A percentile compares a stretch with the other conserved stretches of the same genome.
phyloP scores from a whole-genome alignment of 2,797 vertebrate genomes.

The Acestrorhynchus altus region DNA sequence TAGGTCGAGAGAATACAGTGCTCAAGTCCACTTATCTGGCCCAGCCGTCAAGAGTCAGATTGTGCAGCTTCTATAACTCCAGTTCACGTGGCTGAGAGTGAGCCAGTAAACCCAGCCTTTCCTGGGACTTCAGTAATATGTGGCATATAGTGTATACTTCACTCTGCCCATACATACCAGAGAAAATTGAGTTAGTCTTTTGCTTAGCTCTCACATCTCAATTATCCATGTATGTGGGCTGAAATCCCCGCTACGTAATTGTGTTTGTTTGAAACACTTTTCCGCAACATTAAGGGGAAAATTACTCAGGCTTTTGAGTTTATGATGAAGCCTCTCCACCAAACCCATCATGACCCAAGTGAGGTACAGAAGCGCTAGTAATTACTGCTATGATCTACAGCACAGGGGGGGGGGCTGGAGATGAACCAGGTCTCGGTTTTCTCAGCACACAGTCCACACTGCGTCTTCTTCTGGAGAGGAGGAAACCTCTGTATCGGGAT shows the following conservation, averaged over 20 bases:
- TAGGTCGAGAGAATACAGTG: not conserved
- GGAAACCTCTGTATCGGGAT: slow-evolving; percentile 1
- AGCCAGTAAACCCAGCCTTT: not conserved
- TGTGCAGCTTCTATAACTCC: not conserved
- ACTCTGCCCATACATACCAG: slow-evolving; percentile 29
- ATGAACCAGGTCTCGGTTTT: slow-evolving; percentile 67
- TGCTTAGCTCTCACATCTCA: slow-evolving; percentile 52
- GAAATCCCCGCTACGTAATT: slow-evolving; percentile 53
- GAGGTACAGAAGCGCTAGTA: slow-evolving; percentile 58
- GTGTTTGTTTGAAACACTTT: slow-evolving; percentile 58
- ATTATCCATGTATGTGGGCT: slow-evolving; percentile 54
- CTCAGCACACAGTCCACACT: slow-evolving; percentile 61
- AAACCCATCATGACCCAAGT: slow-evolving; percentile 47
- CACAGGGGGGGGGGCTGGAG: slow-evolving; percentile 62
- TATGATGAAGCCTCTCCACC: slow-evolving; percentile 41
- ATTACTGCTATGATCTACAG: slow-evolving; percentile 61
- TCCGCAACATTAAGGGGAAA: slow-evolving; percentile 45
- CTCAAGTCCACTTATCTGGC: not conserved
- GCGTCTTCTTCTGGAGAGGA: slow-evolving; percentile 15
- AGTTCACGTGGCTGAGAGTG: slow-evolving; percentile 4
- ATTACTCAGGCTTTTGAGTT: slow-evolving; percentile 57
- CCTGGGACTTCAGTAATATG: slow-evolving; percentile 28
- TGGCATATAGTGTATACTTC: slow-evolving; percentile 38
- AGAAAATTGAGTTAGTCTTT: slow-evolving; percentile 50
- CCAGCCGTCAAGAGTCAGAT: not conserved